Conservation (phyloP, 2,888 invertebrate species). For the Melanostoma mellinum region DNA sequence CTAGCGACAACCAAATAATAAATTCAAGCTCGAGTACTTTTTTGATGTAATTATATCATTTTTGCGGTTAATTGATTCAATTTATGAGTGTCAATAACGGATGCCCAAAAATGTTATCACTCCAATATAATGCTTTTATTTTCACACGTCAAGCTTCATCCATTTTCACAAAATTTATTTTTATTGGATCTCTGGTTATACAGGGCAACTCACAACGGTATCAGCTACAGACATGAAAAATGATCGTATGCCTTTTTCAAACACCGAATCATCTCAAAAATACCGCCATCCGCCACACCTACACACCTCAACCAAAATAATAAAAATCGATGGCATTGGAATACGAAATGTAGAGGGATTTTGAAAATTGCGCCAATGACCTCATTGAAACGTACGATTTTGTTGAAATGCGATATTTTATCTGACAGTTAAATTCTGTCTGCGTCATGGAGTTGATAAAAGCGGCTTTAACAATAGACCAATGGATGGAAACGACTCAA, state of each 20-base stretch:
- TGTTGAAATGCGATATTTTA: constrained; percentile 26
- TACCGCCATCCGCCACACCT: too few relatives aligned
- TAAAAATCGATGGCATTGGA: constrained; percentile 14
- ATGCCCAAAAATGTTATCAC: constrained; percentile 48
- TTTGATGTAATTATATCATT: constrained; percentile 28
- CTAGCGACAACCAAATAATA: too few relatives aligned
- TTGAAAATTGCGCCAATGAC: constrained; percentile 30
- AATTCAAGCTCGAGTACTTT: too few relatives aligned
- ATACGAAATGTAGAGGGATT: constrained; percentile 10
- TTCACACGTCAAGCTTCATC: neutral
- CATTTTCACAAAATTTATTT: constrained; percentile 11
- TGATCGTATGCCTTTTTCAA: too few relatives aligned
- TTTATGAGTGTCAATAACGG: constrained; percentile 46
- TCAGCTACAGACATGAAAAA: too few relatives aligned
- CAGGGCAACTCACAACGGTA: too few relatives aligned
- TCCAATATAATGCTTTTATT: constrained; percentile 29
- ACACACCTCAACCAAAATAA: too few relatives aligned
- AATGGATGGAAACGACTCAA: neutral
- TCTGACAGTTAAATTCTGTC: constrained; percentile 29
- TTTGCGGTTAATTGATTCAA: constrained; percentile 42
- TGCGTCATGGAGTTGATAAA: constrained; percentile 25
- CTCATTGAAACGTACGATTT: constrained; percentile 40
- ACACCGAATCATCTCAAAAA: too few relatives aligned
- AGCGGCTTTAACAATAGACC: constrained; percentile 9
- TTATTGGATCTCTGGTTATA: neutral